Conservation (phyloP, 2,888 invertebrate species). For the Andrena praecox region DNA sequence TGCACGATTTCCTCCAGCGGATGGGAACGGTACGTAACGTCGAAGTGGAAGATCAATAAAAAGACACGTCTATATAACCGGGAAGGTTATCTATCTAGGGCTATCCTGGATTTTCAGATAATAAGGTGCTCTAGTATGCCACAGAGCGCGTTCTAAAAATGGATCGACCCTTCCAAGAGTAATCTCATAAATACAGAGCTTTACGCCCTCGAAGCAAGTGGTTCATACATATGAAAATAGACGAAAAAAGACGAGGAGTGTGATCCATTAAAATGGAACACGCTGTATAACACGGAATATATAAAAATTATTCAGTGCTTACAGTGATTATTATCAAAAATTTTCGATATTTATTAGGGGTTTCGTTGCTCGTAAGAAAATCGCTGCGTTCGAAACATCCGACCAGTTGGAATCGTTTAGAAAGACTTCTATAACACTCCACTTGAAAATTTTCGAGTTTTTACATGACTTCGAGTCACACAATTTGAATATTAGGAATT, state of each 20-base stretch:
- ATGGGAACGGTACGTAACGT: constrained; percentile 21
- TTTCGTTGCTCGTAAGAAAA: too few relatives aligned
- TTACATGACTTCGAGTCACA: too few relatives aligned
- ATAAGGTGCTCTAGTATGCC: constrained; percentile 73
- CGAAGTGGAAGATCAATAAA: constrained; percentile 56
- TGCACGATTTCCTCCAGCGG: neutral
- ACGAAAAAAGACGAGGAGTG: constrained; percentile 11
- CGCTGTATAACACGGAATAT: too few relatives aligned
- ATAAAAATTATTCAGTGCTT: too few relatives aligned
- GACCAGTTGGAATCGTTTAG: too few relatives aligned
- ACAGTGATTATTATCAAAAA: too few relatives aligned
- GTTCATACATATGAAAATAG: constrained; percentile 50
- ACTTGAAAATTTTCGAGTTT: too few relatives aligned
- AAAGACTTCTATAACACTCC: too few relatives aligned
- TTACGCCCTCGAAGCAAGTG: constrained; percentile 47
- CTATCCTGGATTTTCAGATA: constrained; percentile 68
- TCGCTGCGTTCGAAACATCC: too few relatives aligned
- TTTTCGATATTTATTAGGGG: too few relatives aligned
- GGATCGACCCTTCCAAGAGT: constrained; percentile 71
- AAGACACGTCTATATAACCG: constrained; percentile 58
- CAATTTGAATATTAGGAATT: too few relatives aligned
- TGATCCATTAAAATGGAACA: neutral
- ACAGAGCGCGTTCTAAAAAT: constrained; percentile 65
- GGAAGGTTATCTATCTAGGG: constrained; percentile 46
- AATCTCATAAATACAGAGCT: constrained; percentile 73